These are phyloP conservation scores for Eueides isabella DNA, from an alignment of 1,140 invertebrate genomes.

Conservation along the genomic window DNA sequence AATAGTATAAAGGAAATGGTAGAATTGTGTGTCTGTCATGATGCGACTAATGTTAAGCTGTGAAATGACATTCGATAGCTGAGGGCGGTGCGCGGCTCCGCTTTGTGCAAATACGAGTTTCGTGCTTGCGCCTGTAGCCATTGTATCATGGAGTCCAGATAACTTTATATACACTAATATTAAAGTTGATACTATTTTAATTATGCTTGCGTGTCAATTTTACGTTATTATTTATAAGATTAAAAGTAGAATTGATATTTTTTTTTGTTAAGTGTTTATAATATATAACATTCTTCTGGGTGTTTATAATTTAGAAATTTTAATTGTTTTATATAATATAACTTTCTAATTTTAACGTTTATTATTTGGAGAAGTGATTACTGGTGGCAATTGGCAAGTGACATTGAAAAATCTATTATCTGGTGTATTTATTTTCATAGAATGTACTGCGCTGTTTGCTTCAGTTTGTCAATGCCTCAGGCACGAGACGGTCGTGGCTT, in stretches of 20 bases:
- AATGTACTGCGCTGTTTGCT: neutral
- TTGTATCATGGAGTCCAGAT: slow-evolving; percentile 38
- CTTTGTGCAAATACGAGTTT: slow-evolving; percentile 69
- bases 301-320: neutral
- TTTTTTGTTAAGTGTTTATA: too few relatives aligned
- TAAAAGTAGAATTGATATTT: too few relatives aligned
- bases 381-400: neutral
- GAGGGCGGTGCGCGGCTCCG: slow-evolving; percentile 56
- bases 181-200: neutral
- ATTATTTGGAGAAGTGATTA: neutral
- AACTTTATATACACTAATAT: neutral
- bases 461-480: neutral
- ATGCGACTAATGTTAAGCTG: slow-evolving; percentile 65
- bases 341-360: neutral
- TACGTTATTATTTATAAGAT: neutral
- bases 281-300: too few relatives aligned
- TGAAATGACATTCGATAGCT: slow-evolving; percentile 66
- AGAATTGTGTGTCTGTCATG: slow-evolving; percentile 50
- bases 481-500: slow-evolving; percentile 5
- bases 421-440: neutral
- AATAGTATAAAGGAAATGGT: slow-evolving; percentile 45
- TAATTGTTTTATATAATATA: neutral
- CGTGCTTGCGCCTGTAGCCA: slow-evolving; percentile 44
- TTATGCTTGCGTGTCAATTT: neutral
- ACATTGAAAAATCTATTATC: neutral